A percentile compares a stretch with the other conserved stretches of the same genome.
Evolutionary conservation across 2,888 invertebrate species (phyloP).

Genomic region (Diadromus collaris): DNA sequence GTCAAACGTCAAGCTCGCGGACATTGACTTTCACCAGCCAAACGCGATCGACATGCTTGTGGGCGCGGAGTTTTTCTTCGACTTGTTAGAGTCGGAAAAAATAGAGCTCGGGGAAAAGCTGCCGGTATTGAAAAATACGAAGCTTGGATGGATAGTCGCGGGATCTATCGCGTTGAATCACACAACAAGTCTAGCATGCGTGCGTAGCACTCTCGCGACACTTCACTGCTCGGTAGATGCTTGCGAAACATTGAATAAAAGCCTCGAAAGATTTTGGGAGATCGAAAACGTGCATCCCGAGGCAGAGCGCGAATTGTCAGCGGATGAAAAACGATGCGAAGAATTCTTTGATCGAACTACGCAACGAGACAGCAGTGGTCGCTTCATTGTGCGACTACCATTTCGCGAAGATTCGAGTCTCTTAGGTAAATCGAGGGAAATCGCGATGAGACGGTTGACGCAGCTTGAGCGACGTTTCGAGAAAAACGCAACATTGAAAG

Average conservation of each 20-base stretch:
- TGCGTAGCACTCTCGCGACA: background rate
- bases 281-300: constrained; percentile 26
- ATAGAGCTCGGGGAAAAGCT: constrained; percentile 24
- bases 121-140: constrained; percentile 34
- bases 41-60: constrained; percentile 27
- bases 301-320: background rate
- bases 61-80: constrained; percentile 31
- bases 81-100: constrained; percentile 5
- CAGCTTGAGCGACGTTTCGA: constrained; percentile 25
- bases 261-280: constrained; percentile 48
- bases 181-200: background rate
- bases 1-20: constrained; percentile 16
- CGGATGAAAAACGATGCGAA: constrained; percentile 7
- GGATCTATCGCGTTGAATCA: constrained; percentile 8
- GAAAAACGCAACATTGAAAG: background rate
- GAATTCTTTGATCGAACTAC: constrained; percentile 16
- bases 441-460: constrained; percentile 12
- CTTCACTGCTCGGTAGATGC: background rate
- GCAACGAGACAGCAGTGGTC: background rate
- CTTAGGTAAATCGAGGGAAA: background rate
- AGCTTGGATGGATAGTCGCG: constrained; percentile 44
- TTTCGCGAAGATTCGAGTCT: constrained; percentile 3
- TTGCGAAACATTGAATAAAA: constrained; percentile 29
- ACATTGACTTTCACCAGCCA: constrained; percentile 19
- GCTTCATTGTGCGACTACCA: constrained; percentile 20